A percentile compares a stretch with the other conserved stretches of the same genome.
Conservation (phyloP, 2,113 vertebrate genomes). For the Equus quagga region DNA sequence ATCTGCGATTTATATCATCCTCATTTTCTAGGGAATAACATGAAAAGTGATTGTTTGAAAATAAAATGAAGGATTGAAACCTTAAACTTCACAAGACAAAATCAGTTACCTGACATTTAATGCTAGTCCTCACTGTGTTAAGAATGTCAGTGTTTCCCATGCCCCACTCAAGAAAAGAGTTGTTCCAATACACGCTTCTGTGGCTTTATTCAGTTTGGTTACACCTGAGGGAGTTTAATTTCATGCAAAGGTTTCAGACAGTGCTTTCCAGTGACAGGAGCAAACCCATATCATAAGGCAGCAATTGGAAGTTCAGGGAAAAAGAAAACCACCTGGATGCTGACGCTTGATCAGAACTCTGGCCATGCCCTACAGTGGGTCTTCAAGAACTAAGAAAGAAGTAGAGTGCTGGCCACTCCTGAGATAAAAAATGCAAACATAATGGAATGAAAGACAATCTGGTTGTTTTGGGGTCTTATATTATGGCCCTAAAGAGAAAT, state of each 20-base stretch:
- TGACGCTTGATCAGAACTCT: conserved; percentile 27
- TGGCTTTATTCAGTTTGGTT: conserved; percentile 68
- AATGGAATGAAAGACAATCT: conserved; percentile 59
- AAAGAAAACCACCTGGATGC: conserved; percentile 2
- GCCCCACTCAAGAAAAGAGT: conserved; percentile 63
- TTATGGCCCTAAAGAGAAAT: conserved; percentile 34
- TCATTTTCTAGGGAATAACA: conserved; percentile 67
- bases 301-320: conserved; percentile 10
- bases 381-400: conserved; percentile 46
- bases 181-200: conserved; percentile 67
- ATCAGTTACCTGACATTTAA: conserved; percentile 75
- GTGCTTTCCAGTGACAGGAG: conserved; percentile 54
- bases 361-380: conserved; percentile 31
- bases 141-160: conserved; percentile 76
- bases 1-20: conserved; percentile 55
- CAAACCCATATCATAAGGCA: background rate
- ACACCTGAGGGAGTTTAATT: conserved; percentile 75
- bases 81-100: conserved; percentile 71
- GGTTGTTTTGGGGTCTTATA: conserved; percentile 44
- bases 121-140: conserved; percentile 55
- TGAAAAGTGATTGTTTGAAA: conserved; percentile 77
- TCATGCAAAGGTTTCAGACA: conserved; percentile 64
- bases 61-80: conserved; percentile 77
- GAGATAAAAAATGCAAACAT: conserved; percentile 68
- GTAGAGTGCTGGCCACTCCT: background rate